phyloP scores from a whole-genome alignment of 1,140 invertebrate species.

The Heterodera schachtii region DNA sequence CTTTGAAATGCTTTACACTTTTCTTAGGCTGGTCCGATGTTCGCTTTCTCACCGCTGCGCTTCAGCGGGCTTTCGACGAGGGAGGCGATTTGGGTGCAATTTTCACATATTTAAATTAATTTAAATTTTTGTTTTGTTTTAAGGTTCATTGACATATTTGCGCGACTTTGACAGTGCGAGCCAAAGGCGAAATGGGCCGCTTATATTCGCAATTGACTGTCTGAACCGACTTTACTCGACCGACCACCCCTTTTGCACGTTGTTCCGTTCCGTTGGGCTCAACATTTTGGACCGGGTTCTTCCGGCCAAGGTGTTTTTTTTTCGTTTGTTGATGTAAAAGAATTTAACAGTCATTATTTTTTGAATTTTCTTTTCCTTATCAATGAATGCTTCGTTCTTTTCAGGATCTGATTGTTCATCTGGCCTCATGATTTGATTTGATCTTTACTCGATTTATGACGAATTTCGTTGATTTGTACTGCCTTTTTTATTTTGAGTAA shows the following conservation, averaged over 20 bases:
- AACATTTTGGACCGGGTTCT: conserved; percentile 79
- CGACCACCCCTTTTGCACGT: conserved; percentile 77
- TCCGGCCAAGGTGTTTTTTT: conserved; percentile 75
- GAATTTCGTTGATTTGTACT: no score
- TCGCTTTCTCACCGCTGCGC: conserved; percentile 72
- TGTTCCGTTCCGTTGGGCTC: conserved; percentile 81
- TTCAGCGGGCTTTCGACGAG: conserved; percentile 75
- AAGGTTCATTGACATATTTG: conserved; percentile 72
- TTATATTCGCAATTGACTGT: conserved; percentile 82
- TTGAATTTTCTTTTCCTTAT: background rate
- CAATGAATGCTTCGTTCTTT: background rate
- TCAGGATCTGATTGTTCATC: conserved; percentile 47
- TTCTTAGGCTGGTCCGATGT: conserved; percentile 85
- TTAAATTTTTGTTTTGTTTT: conserved; percentile 38
- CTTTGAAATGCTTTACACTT: no score
- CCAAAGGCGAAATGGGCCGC: conserved; percentile 83
- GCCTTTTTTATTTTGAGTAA: no score
- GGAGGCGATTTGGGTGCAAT: conserved; percentile 74
- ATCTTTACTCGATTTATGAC: no score
- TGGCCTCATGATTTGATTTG: conserved; percentile 22
- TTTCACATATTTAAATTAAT: background rate
- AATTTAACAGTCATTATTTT: no score
- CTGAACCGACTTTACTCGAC: conserved; percentile 82
- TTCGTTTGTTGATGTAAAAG: background rate
- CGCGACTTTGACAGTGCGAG: conserved; percentile 81